These are phyloP conservation scores for Atta texana DNA, from an alignment of 1,140 invertebrate species.

Conservation along the genomic window DNA sequence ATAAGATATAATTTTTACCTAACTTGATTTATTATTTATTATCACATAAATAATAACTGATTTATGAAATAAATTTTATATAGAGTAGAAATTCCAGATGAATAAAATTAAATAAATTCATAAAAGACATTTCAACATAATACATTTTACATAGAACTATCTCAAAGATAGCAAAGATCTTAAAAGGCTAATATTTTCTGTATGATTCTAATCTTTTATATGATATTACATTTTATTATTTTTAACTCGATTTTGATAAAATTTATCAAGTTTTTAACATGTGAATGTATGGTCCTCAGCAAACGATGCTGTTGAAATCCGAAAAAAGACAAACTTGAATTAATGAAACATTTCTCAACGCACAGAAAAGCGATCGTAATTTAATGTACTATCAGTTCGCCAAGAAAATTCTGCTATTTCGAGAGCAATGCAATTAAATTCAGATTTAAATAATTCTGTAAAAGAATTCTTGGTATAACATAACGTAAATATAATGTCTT, in stretches of 20 bases:
- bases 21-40: conserved; percentile 21
- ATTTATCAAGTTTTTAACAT: background rate
- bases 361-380: conserved; percentile 1
- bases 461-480: conserved; percentile 3
- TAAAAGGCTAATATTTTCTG: background rate
- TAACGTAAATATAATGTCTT: background rate
- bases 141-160: background rate
- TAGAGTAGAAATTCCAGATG: background rate
- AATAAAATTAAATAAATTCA: background rate
- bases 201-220: background rate
- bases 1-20: background rate
- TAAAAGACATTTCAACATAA: background rate
- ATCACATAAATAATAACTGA: background rate
- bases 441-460: background rate
- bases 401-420: background rate
- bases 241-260: conserved; percentile 16
- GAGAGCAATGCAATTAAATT: conserved; percentile 20
- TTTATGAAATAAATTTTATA: conserved; percentile 8
- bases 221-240: background rate
- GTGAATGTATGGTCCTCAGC: conserved; percentile 6
- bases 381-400: background rate
- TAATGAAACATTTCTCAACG: background rate
- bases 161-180: background rate
- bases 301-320: background rate
- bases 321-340: conserved; percentile 40